A percentile compares a stretch with the other conserved stretches of the same genome.
phyloP scores from a whole-genome alignment of 2,797 vertebrate genomes.

The Peromyscus melanophrys region DNA sequence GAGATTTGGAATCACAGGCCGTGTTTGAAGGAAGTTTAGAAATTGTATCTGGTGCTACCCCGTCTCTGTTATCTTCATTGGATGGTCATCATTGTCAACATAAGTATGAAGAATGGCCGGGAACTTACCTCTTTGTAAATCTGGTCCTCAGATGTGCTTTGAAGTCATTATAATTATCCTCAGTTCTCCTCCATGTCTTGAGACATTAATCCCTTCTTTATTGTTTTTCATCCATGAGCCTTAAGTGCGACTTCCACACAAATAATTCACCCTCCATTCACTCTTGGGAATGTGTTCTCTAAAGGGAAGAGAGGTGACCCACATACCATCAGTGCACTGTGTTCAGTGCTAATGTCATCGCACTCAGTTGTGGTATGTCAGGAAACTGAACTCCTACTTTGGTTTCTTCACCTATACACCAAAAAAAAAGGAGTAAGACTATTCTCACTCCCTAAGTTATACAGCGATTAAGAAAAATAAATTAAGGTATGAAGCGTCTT shows the following conservation, averaged over 20 bases:
- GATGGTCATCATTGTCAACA: neutral
- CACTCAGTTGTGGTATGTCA: neutral
- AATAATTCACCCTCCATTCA: neutral
- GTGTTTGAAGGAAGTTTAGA: slow-evolving; percentile 34
- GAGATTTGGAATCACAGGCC: slow-evolving; percentile 25
- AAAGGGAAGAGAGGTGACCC: neutral
- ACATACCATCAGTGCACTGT: neutral
- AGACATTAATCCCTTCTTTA: neutral
- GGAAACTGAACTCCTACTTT: neutral
- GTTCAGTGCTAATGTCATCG: neutral
- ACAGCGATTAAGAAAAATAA: slow-evolving; percentile 7
- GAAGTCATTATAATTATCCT: neutral
- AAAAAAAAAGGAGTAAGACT: neutral
- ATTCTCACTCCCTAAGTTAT: neutral
- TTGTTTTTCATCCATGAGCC: neutral
- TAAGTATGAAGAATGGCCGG: neutral
- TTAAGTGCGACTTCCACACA: slow-evolving; percentile 29
- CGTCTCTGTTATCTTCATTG: neutral
- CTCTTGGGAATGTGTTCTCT: neutral
- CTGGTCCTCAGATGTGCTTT: neutral
- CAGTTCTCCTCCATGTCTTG: neutral
- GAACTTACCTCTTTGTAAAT: neutral
- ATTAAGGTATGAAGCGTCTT: neutral
- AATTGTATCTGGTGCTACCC: neutral
- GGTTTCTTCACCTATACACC: neutral